phyloP scores from a whole-genome alignment of 2,888 invertebrate genomes.

The Cephonodes hylas region DNA sequence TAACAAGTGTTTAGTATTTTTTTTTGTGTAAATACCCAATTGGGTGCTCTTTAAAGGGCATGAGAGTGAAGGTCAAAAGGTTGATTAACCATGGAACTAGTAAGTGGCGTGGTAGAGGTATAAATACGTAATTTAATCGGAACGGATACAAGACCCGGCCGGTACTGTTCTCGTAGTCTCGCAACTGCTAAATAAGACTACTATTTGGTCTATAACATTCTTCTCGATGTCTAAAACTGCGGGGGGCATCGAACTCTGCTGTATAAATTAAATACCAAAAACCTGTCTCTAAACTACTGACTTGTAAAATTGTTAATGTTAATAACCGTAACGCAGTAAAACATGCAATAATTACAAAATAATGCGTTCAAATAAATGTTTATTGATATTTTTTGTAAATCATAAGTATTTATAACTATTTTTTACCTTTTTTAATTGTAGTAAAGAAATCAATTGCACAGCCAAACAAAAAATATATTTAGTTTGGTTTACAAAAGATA shows the following conservation, averaged over 20 bases:
- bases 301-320: not conserved
- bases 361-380: too few relatives aligned
- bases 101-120: constrained; percentile 69
- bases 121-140: constrained; percentile 65
- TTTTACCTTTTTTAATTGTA: not conserved
- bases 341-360: not conserved
- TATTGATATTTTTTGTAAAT: too few relatives aligned
- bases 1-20: constrained; percentile 76
- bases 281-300: constrained; percentile 10
- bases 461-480: not conserved
- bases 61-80: constrained; percentile 63
- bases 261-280: not conserved
- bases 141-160: constrained; percentile 52
- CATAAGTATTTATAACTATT: too few relatives aligned
- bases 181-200: constrained; percentile 46
- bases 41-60: constrained; percentile 35
- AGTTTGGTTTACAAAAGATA: not conserved
- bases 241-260: constrained; percentile 16
- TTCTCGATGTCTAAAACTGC: constrained; percentile 10
- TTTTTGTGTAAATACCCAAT: constrained; percentile 66
- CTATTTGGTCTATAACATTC: constrained; percentile 38
- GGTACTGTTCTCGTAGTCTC: constrained; percentile 39
- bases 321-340: not conserved
- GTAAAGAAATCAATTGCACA: not conserved
- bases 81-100: constrained; percentile 45